Evolutionary conservation across 2,888 invertebrate genomes (phyloP), one percentile per base, ranked within the genome.

Genomic region (Ormyrus rosae): DNA sequence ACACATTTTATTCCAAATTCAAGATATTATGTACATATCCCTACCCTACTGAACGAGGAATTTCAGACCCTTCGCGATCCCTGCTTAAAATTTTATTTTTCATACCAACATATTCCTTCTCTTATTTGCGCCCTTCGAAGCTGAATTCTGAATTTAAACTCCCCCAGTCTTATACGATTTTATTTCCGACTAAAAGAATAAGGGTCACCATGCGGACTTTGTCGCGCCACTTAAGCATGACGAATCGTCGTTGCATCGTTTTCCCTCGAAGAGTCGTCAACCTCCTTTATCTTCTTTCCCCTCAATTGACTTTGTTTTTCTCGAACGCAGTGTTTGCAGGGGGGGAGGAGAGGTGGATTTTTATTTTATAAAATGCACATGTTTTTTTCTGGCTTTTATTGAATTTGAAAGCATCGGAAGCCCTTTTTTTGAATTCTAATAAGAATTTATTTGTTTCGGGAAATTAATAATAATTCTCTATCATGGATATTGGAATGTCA

Each of bases 161-260:
- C 11, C 34, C 34, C 34, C 34, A 34, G 3, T 34, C 51, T 50
- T 45, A n/a, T 46, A 8, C 65, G 56, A 56, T 58, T 50, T 67
- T 11, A 34, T 58, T 67, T 58, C 34, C 50, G 74, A 50, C 10
- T 10, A 58, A 55, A 48, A 61, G 55, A 46, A n/a, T 34, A 46
- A 68, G 19, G 34, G 5, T 19, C 58, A 34, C 34, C 9, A 11
- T 4, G 19, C 58, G 11, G 19, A 46, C 63, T 70, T 71, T 58
- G 77, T 78, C 70, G 56, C 11, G 51, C 53, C 48, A 60, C 71
- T 72, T 78, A 72, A 68, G 78, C 46, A 78, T 78, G 78, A 78
- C 72, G 70, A 65, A 78, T 78, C 9, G 71, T 60, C 67, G 19
- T 19, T 10, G 13, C 11, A 64, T 10, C 34, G 34, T 51, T 65